Base-by-base conservation (phyloP, 2,888 invertebrate genomes). In the Melanophora roralis region DNA sequence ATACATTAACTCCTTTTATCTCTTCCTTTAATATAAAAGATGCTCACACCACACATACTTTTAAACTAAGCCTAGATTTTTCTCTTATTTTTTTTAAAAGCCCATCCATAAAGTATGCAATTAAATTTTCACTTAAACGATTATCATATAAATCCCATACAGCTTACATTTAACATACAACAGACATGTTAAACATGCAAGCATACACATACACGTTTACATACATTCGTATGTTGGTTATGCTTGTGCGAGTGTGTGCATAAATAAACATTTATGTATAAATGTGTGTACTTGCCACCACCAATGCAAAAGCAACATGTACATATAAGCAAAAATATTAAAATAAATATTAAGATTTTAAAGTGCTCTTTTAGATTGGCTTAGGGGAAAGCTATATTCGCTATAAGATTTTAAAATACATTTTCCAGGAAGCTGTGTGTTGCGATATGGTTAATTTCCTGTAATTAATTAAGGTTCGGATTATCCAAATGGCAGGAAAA, bases 91-190 rank as follows among this genome's bases (percentile, higher is more conserved):
- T 16, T 43, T 38, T 19, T 40, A 83, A 84, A 85, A 75, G 59
- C 73, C 84, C 87, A 88, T 86, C 85, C 88, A 86, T 88, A 88
- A 88, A 88, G 86, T 86, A 86, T 85, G 88, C 88, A 87, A 87
- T 88, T 88, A 88, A 88, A 88, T 87, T 88, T 88, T 88, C 88
- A 88, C 87, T 87, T 87, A 88, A 88, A 86, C 87, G 88, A 87
- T 88, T 88, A 88, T 88, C 88, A 86, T 86, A 88, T 87, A 87
- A 87, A 87, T 87, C 87, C 88, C 83, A 74, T 75, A 65, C 72
- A 80, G 76, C 72, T 80, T 80, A 73, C 49, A 55, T 23, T 78
- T 60, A 51, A 43, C 73, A 67, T 21, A 60, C 45, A 55, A 14
- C 34, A 71, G 19, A 53, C 12, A 51, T 45, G 11, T 34, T 49